phyloP scores from a whole-genome alignment of 2,797 vertebrate genomes.

The Cheracebus regulus region DNA sequence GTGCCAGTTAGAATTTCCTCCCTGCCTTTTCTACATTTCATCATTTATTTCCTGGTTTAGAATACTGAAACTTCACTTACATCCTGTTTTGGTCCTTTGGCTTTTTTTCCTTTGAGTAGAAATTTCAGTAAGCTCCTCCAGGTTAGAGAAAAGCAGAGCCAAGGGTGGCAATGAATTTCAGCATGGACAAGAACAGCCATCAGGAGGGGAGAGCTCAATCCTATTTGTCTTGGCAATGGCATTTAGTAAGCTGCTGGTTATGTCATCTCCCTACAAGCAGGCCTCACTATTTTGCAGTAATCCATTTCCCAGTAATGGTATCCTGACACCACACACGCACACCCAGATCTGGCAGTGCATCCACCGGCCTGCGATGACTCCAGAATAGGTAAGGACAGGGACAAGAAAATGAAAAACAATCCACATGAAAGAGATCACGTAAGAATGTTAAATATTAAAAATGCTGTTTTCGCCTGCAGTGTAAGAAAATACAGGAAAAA shows the following conservation, averaged over 20 bases:
- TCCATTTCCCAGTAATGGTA: neutral
- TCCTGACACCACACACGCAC: neutral
- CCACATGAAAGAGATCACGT: neutral
- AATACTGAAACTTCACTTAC: neutral
- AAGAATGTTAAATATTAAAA: neutral
- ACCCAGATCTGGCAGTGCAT: neutral
- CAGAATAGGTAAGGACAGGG: neutral
- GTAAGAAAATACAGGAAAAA: neutral
- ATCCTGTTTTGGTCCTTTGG: neutral
- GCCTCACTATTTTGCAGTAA: neutral
- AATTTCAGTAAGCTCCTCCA: constrained; percentile 1
- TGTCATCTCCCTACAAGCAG: constrained; percentile 6
- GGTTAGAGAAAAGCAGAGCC: neutral
- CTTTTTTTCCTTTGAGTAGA: neutral
- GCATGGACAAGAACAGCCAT: neutral
- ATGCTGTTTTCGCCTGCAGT: neutral
- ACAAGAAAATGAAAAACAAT: neutral
- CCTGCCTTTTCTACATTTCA: neutral
- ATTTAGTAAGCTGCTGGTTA: neutral
- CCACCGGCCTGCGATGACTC: neutral
- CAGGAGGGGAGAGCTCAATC: neutral
- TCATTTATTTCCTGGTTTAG: neutral
- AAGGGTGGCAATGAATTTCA: neutral
- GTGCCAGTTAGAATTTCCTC: neutral
- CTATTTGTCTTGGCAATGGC: constrained; percentile 34